Evolutionary conservation across 2,888 invertebrate genomes (phyloP).

Genomic region (Druceiella hillmani): DNA sequence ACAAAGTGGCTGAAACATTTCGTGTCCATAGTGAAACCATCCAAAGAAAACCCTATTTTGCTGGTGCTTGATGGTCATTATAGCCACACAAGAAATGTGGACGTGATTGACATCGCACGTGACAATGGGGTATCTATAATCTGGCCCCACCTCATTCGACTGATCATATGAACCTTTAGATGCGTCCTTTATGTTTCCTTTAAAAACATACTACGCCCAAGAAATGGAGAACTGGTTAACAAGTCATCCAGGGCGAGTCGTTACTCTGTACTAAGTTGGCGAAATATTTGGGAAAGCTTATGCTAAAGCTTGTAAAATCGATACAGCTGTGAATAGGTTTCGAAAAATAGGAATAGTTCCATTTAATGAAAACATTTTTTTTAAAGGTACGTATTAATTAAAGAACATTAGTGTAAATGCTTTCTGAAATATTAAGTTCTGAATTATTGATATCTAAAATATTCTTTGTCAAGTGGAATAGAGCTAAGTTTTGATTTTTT

Average conservation of each 20-base stretch:
- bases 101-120: slow-evolving; percentile 18
- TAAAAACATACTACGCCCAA: slow-evolving; percentile 24
- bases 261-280: slow-evolving; percentile 21
- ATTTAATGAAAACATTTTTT: slow-evolving; percentile 18
- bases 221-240: slow-evolving; percentile 16
- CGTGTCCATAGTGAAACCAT: slow-evolving; percentile 19
- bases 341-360: slow-evolving; percentile 22
- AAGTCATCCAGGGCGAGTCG: slow-evolving; percentile 10
- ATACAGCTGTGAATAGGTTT: slow-evolving; percentile 21
- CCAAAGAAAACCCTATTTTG: slow-evolving; percentile 16
- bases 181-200: slow-evolving; percentile 22
- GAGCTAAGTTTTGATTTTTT: too few relatives aligned
- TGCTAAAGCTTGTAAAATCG: slow-evolving; percentile 18
- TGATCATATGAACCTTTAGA: slow-evolving; percentile 25
- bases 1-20: slow-evolving; percentile 29
- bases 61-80: slow-evolving; percentile 26
- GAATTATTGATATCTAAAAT: too few relatives aligned
- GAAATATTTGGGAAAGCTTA: slow-evolving; percentile 22
- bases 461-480: too few relatives aligned
- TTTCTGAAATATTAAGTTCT: too few relatives aligned
- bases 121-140: slow-evolving; percentile 23
- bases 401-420: too few relatives aligned
- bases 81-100: slow-evolving; percentile 26
- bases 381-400: too few relatives aligned
- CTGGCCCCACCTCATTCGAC: slow-evolving; percentile 23